Percentiles rank a stretch among this genome's conserved stretches.
Evolutionary conservation across 2,113 vertebrate species (phyloP).

Genomic region (Eolophus roseicapilla): DNA sequence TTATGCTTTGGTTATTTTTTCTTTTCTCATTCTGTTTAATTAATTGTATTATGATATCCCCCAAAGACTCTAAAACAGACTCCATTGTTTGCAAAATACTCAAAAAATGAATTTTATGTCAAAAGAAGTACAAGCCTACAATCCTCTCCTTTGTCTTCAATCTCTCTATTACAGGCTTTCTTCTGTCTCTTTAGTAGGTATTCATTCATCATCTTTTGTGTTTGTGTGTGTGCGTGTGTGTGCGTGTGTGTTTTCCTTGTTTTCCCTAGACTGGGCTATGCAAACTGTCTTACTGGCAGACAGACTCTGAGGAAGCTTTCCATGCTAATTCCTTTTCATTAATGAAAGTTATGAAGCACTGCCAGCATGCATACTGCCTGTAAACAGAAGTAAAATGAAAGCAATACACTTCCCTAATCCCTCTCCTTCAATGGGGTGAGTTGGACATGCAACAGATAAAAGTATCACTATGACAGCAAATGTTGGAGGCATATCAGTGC

Average conservation of each 20-base stretch:
- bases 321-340: not conserved
- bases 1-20: not conserved
- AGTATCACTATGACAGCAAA: not conserved
- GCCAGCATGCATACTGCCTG: not conserved
- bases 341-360: not conserved
- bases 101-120: not conserved
- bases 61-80: not conserved
- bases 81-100: slow-evolving; percentile 5
- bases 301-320: slow-evolving; percentile 3
- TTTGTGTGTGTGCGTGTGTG: not conserved
- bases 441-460: not conserved
- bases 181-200: not conserved
- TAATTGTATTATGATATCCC: not conserved
- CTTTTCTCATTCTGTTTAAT: not conserved
- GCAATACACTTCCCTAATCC: not conserved
- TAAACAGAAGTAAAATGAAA: not conserved
- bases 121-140: not conserved
- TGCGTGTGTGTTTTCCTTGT: not conserved
- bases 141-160: not conserved
- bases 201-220: not conserved
- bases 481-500: not conserved
- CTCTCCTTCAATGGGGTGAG: not conserved
- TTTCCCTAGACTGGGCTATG: not conserved
- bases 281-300: not conserved
- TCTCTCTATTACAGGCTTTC: not conserved